phyloP scores from a whole-genome alignment of 2,888 invertebrate genomes.

The Amphimallon solstitiale region DNA sequence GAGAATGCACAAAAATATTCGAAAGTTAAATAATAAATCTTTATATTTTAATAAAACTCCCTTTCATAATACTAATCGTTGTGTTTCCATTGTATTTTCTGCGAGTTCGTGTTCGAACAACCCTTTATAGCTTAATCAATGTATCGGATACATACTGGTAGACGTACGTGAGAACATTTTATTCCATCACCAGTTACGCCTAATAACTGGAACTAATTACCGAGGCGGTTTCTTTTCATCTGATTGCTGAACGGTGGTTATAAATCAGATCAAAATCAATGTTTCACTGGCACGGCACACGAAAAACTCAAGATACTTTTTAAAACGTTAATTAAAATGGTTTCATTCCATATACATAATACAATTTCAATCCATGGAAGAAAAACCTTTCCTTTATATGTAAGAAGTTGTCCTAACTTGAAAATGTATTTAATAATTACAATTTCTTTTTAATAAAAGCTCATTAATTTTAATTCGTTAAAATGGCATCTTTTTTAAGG shows the following conservation, averaged over 20 bases:
- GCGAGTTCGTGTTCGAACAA: not conserved
- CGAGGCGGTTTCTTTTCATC: conserved; percentile 23
- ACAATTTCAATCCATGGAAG: conserved; percentile 1
- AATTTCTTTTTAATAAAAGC: no score
- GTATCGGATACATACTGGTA: not conserved
- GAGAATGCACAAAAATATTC: no score
- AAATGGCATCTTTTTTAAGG: no score
- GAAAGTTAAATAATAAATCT: no score
- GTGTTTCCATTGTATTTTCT: conserved; percentile 9
- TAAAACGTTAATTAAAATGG: conserved; percentile 23
- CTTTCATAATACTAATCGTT: conserved; percentile 6
- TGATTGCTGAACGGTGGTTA: not conserved
- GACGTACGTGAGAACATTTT: conserved; percentile 6
- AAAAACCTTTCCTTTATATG: not conserved
- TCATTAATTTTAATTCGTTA: no score
- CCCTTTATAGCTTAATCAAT: conserved; percentile 23
- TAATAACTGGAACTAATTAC: conserved; percentile 7
- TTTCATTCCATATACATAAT: not conserved
- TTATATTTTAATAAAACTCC: not conserved
- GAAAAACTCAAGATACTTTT: not conserved
- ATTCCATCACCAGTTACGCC: not conserved
- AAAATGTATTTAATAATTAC: conserved; percentile 14
- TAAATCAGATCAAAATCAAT: conserved; percentile 27
- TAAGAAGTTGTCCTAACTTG: not conserved
- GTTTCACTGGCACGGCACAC: conserved; percentile 7